A percentile compares a stretch with the other conserved stretches of the same genome.
Conservation (phyloP, 2,888 invertebrate genomes). For the Tachystola acroxantha region DNA sequence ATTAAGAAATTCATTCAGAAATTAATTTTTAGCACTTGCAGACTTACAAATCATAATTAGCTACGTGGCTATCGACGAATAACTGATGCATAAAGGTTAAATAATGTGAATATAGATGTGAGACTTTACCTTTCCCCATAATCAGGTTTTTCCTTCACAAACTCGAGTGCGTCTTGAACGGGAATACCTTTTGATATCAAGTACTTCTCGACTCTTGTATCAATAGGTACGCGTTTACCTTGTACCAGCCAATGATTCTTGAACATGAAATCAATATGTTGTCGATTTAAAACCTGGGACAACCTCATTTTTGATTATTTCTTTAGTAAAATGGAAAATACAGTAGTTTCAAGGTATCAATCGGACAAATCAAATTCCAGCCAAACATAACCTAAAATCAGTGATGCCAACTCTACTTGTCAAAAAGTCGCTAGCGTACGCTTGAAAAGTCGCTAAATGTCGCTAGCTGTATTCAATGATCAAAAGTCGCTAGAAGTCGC, state of each 20-base stretch:
- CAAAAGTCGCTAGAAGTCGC: too few relatives aligned
- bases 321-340: too few relatives aligned
- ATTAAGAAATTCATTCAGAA: too few relatives aligned
- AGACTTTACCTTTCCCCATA: slow-evolving; percentile 38
- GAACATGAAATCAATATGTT: slow-evolving; percentile 86
- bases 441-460: too few relatives aligned
- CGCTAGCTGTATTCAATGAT: too few relatives aligned
- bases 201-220: slow-evolving; percentile 74
- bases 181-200: slow-evolving; percentile 78
- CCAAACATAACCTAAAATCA: slow-evolving; percentile 9
- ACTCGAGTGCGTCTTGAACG: slow-evolving; percentile 80
- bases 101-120: too few relatives aligned
- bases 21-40: too few relatives aligned
- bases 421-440: too few relatives aligned
- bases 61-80: too few relatives aligned
- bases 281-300: slow-evolving; percentile 78
- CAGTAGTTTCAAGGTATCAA: neutral
- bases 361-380: neutral
- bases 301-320: slow-evolving; percentile 78
- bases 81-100: too few relatives aligned
- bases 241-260: slow-evolving; percentile 85
- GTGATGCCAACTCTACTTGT: too few relatives aligned
- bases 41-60: too few relatives aligned
- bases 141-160: slow-evolving; percentile 62
- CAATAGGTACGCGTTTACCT: slow-evolving; percentile 77